phyloP scores from a whole-genome alignment of 2,888 invertebrate species.

The Scrobipalpa costella region DNA sequence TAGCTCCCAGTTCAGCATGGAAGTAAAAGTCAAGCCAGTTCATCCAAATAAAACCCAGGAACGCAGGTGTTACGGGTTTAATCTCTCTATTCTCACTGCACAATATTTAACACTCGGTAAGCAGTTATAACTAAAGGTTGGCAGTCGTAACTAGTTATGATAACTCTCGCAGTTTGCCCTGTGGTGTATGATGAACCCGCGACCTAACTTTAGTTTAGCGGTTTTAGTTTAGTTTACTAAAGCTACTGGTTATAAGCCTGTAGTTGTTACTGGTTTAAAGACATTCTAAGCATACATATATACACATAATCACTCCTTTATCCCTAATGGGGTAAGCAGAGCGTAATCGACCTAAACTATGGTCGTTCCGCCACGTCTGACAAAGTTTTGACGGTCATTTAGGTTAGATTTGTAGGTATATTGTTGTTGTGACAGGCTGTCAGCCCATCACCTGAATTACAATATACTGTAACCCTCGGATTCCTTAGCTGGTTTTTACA shows the following conservation, averaged over 20 bases:
- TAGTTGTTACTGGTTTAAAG: neutral
- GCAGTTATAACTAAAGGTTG: constrained; percentile 8
- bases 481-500: no score
- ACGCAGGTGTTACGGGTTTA: neutral
- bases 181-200: constrained; percentile 37
- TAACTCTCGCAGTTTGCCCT: constrained; percentile 31
- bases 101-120: neutral
- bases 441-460: no score
- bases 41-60: neutral
- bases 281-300: neutral
- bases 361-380: no score
- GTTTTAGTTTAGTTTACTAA: constrained; percentile 23
- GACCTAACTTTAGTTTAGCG: constrained; percentile 28
- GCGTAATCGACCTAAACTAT: no score
- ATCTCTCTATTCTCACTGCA: neutral
- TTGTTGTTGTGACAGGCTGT: no score
- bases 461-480: no score
- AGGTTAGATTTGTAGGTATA: no score
- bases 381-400: no score
- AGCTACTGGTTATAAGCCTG: constrained; percentile 11
- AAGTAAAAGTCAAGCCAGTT: no score
- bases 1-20: no score
- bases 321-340: no score
- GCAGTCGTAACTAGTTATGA: constrained; percentile 34
- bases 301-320: no score